A percentile compares a stretch with the other conserved stretches of the same genome.
These are phyloP conservation scores for Mythimna lalbum DNA, from an alignment of 2,888 invertebrate species.

Conservation along the genomic window DNA sequence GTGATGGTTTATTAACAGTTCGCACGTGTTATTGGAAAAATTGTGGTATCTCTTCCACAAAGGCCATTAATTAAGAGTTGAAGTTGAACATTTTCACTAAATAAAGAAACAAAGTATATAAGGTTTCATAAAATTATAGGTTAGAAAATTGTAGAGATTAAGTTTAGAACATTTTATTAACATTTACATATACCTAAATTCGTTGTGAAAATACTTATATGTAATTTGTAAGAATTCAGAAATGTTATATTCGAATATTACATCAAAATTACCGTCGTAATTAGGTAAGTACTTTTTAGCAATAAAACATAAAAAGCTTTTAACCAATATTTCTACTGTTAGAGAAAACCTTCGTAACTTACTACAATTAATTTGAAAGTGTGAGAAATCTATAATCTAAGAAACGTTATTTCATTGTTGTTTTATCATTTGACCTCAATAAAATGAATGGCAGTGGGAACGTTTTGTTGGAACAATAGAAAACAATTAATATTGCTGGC, in stretches of 20 bases:
- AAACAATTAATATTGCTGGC: constrained; percentile 52
- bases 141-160: background rate
- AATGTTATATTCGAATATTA: background rate
- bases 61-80: too few relatives aligned
- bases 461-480: constrained; percentile 50
- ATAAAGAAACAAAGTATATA: background rate
- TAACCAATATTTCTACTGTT: constrained; percentile 14
- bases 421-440: constrained; percentile 58
- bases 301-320: background rate
- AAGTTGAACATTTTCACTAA: background rate
- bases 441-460: constrained; percentile 55
- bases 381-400: constrained; percentile 66
- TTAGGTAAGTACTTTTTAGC: background rate
- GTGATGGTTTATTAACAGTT: too few relatives aligned
- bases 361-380: constrained; percentile 65
- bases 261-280: background rate
- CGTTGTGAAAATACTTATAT: background rate
- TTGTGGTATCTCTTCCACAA: too few relatives aligned
- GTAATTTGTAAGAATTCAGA: background rate
- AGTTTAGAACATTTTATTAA: background rate
- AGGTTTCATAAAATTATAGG: background rate
- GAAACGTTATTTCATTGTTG: constrained; percentile 58
- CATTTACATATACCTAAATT: background rate
- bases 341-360: constrained; percentile 29
- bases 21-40: too few relatives aligned